These are phyloP conservation scores for Eurypyga helias DNA, from an alignment of 2,113 vertebrate species.

Conservation along the genomic window DNA sequence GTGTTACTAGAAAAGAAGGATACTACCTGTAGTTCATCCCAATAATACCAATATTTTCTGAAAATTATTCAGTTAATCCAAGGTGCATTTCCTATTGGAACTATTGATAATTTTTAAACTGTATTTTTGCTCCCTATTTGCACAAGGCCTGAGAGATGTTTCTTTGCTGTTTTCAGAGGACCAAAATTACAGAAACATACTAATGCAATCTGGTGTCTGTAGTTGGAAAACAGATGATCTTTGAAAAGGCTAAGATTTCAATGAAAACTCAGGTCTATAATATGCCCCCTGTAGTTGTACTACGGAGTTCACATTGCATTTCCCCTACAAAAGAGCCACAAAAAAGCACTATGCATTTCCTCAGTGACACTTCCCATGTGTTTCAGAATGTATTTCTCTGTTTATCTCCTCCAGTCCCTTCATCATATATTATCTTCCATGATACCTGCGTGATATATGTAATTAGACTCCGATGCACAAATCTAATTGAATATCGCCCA, in stretches of 20 bases:
- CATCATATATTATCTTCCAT: not conserved
- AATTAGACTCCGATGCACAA: not conserved
- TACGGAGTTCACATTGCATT: not conserved
- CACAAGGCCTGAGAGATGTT: not conserved
- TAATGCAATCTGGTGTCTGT: not conserved
- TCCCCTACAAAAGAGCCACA: not conserved
- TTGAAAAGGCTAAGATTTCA: not conserved
- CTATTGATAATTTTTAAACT: not conserved
- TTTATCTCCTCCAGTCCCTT: not conserved
- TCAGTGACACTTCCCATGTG: not conserved
- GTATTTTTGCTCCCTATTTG: not conserved
- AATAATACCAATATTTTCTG: not conserved
- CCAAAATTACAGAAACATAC: not conserved
- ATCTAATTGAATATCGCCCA: not conserved
- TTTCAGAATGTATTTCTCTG: not conserved
- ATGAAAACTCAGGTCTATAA: not conserved
- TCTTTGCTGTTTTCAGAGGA: not conserved
- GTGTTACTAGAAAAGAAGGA: not conserved
- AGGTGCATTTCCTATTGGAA: not conserved
- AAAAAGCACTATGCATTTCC: not conserved
- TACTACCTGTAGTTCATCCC: not conserved
- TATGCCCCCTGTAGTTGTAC: not conserved
- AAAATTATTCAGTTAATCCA: not conserved
- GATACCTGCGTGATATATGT: not conserved
- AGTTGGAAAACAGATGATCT: not conserved